Percentiles rank a stretch among this genome's conserved stretches.
Evolutionary conservation across 23 tunicate genomes (phyloP).

Genomic region (Halocynthia roretzi): DNA sequence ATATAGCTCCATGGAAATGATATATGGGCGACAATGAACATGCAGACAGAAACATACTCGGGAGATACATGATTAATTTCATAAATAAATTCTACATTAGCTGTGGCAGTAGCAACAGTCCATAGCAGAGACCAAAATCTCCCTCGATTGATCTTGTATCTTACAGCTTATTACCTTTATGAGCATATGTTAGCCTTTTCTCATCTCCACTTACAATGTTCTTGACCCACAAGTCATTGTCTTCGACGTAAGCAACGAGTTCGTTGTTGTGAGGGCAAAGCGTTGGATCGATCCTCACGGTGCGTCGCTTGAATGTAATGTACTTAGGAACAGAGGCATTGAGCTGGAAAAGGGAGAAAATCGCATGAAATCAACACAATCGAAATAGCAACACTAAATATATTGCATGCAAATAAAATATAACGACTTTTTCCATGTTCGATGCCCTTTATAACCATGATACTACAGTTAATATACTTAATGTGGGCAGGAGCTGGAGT

Average conservation of each 20-base stretch:
- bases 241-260: conserved; percentile 60
- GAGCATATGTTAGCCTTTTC: conserved; percentile 39
- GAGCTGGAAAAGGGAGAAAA: conserved; percentile 17
- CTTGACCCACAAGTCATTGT: conserved; percentile 87
- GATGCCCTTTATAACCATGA: too few species aligned
- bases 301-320: conserved; percentile 31
- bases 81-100: too few species aligned
- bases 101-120: neutral
- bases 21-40: too few species aligned
- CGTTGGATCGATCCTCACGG: conserved; percentile 84
- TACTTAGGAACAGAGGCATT: conserved; percentile 31
- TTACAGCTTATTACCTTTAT: conserved; percentile 25
- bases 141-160: too few species aligned
- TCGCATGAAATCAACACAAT: neutral
- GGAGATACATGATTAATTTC: too few species aligned
- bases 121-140: neutral
- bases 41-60: too few species aligned
- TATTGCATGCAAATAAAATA: neutral
- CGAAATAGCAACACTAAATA: neutral
- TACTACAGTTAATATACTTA: too few species aligned
- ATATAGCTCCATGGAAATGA: too few species aligned
- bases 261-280: conserved; percentile 64
- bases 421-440: too few species aligned
- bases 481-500: too few species aligned
- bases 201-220: conserved; percentile 48